Evolutionary conservation across 2,113 vertebrate genomes (phyloP).

Genomic region (Aix galericulata): DNA sequence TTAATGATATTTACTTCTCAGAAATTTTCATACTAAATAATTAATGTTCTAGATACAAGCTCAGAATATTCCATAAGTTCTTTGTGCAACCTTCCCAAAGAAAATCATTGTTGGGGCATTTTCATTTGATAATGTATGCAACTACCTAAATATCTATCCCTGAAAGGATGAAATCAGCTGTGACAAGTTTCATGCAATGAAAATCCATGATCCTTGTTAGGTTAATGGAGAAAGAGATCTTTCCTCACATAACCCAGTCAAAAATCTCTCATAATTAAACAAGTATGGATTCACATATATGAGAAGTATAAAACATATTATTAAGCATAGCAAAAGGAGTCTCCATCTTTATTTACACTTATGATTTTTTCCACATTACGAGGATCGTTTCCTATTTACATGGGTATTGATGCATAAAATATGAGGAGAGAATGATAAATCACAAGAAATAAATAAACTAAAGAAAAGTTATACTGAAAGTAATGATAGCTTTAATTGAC

Average conservation of each 20-base stretch:
- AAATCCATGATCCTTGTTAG: not conserved
- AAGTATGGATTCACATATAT: not conserved
- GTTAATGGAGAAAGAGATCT: not conserved
- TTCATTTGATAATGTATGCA: not conserved
- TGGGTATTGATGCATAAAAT: not conserved
- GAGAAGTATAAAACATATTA: not conserved
- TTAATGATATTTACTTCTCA: conserved; percentile 41
- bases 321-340: not conserved
- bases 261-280: not conserved
- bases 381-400: not conserved
- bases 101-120: not conserved
- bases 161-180: not conserved
- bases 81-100: not conserved
- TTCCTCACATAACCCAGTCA: not conserved
- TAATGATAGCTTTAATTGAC: not conserved
- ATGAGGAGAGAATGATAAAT: not conserved
- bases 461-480: not conserved
- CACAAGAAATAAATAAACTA: not conserved
- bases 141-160: not conserved
- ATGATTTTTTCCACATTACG: not conserved
- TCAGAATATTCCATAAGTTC: no score
- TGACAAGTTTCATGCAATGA: not conserved
- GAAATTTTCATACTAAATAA: conserved; percentile 30
- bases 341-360: not conserved
- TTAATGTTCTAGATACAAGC: not conserved